A percentile compares a stretch with the other conserved stretches of the same genome.
Evolutionary conservation across 2,113 vertebrate genomes (phyloP).

Genomic region (Nothobranchius furzeri): DNA sequence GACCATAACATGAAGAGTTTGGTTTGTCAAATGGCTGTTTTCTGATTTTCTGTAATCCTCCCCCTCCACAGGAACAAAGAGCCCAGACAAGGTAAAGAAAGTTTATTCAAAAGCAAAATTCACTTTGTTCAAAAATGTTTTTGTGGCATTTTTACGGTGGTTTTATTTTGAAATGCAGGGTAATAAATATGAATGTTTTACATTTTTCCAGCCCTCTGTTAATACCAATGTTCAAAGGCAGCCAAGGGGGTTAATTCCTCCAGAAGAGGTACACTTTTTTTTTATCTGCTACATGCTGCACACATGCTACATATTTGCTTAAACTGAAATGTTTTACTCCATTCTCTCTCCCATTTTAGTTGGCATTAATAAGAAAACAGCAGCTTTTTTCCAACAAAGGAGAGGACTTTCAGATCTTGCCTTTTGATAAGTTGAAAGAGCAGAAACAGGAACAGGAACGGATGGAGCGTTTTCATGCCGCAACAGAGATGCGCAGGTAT

Average conservation of each 20-base stretch:
- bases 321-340: background rate
- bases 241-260: slow-evolving; percentile 78
- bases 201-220: slow-evolving; percentile 62
- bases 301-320: background rate
- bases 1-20: background rate
- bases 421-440: slow-evolving; percentile 98
- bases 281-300: too few relatives aligned
- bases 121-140: slow-evolving; percentile 80
- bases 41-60: background rate
- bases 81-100: slow-evolving; percentile 85
- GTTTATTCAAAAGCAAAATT: slow-evolving; percentile 86
- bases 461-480: slow-evolving; percentile 88
- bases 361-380: slow-evolving; percentile 84
- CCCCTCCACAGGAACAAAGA: slow-evolving; percentile 80
- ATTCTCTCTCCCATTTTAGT: slow-evolving; percentile 36
- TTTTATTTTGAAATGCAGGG: background rate
- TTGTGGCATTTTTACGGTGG: slow-evolving; percentile 56
- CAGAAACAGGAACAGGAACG: slow-evolving; percentile 96
- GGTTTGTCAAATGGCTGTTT: background rate
- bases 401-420: slow-evolving; percentile 87
- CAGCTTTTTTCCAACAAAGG: slow-evolving; percentile 83
- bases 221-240: slow-evolving; percentile 71
- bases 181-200: background rate
- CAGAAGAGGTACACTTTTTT: slow-evolving; percentile 70
- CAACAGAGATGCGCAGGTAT: slow-evolving; percentile 91